These are phyloP conservation scores for Acarapis woodi DNA, from an alignment of 1,140 invertebrate genomes.

Conservation along the genomic window DNA sequence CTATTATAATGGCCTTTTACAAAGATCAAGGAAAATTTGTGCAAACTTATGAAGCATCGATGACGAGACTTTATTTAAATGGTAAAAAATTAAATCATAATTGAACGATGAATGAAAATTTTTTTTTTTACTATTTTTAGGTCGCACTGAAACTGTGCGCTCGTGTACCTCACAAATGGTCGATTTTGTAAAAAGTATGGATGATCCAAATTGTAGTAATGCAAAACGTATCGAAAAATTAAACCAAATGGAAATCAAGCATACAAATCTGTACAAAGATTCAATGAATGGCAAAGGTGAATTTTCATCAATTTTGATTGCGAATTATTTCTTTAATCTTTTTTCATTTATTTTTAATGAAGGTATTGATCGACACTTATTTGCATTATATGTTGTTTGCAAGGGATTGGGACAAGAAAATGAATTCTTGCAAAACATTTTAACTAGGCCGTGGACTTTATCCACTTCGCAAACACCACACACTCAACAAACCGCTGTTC, in stretches of 20 bases:
- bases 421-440: too few relatives aligned
- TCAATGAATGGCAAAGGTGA: conserved; percentile 83
- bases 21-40: too few relatives aligned
- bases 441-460: conserved; percentile 85
- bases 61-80: too few relatives aligned
- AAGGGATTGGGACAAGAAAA: conserved; percentile 89
- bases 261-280: conserved; percentile 67
- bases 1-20: conserved; percentile 73
- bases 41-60: conserved; percentile 89
- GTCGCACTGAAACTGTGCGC: conserved; percentile 83
- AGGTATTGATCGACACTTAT: conserved; percentile 88
- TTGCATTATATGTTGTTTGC: conserved; percentile 88
- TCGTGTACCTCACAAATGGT: conserved; percentile 75
- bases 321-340: too few relatives aligned
- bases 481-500: conserved; percentile 58
- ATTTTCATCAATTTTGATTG: too few relatives aligned
- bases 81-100: too few relatives aligned
- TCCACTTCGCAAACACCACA: conserved; percentile 94
- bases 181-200: conserved; percentile 69
- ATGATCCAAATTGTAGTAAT: conserved; percentile 4
- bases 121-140: conserved; percentile 80
- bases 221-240: conserved; percentile 17
- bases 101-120: too few relatives aligned
- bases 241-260: conserved; percentile 36
- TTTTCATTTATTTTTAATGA: too few relatives aligned